These are phyloP conservation scores for Melieria picta DNA, from an alignment of 2,888 invertebrate genomes.

Conservation along the genomic window DNA sequence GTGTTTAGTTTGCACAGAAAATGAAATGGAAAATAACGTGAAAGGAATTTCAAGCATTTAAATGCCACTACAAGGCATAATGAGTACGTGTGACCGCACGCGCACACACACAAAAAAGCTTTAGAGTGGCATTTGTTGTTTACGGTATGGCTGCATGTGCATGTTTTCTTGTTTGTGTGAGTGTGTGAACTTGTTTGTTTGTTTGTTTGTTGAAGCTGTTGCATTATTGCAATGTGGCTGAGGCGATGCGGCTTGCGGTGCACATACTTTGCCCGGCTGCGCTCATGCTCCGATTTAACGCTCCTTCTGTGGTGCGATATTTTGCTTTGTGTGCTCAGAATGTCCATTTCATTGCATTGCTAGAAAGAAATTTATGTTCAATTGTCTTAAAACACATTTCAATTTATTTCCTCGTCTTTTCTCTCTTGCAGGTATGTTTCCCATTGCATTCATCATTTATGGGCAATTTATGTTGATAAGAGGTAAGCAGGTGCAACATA, in stretches of 20 bases:
- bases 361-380: not conserved
- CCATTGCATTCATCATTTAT: not conserved
- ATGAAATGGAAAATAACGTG: slow-evolving; percentile 27
- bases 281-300: no score
- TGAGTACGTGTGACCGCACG: not conserved
- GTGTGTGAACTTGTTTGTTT: not conserved
- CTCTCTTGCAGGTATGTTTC: slow-evolving; percentile 4
- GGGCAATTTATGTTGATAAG: not conserved
- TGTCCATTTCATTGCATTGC: no score
- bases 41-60: slow-evolving; percentile 25
- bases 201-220: no score
- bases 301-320: no score
- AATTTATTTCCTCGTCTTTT: not conserved
- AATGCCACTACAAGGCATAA: slow-evolving; percentile 17
- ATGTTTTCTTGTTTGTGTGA: slow-evolving; percentile 6
- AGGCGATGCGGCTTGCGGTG: no score
- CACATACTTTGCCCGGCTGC: no score
- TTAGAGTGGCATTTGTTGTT: no score
- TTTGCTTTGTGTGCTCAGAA: no score
- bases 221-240: no score
- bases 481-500: not conserved
- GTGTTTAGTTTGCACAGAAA: slow-evolving; percentile 18
- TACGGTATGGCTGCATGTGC: not conserved
- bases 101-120: not conserved
- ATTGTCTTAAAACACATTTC: not conserved